phyloP scores from a whole-genome alignment of 2,113 vertebrate species.

The Alaudala cheleensis region DNA sequence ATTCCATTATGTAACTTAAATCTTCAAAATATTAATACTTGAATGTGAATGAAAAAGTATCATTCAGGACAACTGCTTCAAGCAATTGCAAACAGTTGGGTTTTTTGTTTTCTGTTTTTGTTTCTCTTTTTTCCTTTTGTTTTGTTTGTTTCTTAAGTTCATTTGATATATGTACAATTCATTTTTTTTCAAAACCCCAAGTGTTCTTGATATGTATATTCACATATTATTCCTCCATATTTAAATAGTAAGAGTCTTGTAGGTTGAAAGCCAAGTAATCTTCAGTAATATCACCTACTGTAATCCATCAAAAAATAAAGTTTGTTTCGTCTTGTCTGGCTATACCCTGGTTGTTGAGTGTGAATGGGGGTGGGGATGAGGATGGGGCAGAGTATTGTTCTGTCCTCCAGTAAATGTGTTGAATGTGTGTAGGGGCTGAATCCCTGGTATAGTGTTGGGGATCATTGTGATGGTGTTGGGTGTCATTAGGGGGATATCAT shows the following conservation, averaged over 20 bases:
- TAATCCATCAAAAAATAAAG: constrained; percentile 85
- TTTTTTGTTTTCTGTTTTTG: not conserved
- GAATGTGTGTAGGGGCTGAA: constrained; percentile 94
- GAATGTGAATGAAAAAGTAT: constrained; percentile 84
- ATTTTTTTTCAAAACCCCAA: constrained; percentile 75
- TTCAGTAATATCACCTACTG: constrained; percentile 77
- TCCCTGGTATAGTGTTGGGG: constrained; percentile 95
- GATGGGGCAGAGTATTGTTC: constrained; percentile 94
- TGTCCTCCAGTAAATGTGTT: constrained; percentile 95
- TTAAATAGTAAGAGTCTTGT: constrained; percentile 84
- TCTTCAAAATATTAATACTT: constrained; percentile 87
- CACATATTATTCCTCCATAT: constrained; percentile 83
- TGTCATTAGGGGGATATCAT: constrained; percentile 98
- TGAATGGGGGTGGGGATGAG: constrained; percentile 94
- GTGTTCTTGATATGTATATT: constrained; percentile 85
- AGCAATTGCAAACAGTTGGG: constrained; percentile 76
- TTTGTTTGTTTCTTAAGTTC: constrained; percentile 71
- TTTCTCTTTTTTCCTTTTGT: not conserved
- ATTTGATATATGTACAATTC: constrained; percentile 82
- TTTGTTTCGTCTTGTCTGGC: constrained; percentile 84
- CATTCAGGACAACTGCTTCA: constrained; percentile 82
- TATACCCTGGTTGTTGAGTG: constrained; percentile 99
- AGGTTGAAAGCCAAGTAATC: constrained; percentile 83
- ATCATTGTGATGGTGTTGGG: constrained; percentile 99
- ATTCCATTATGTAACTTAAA: constrained; percentile 84